phyloP scores from a whole-genome alignment of 2,113 vertebrate genomes.

The Calidris pugnax region DNA sequence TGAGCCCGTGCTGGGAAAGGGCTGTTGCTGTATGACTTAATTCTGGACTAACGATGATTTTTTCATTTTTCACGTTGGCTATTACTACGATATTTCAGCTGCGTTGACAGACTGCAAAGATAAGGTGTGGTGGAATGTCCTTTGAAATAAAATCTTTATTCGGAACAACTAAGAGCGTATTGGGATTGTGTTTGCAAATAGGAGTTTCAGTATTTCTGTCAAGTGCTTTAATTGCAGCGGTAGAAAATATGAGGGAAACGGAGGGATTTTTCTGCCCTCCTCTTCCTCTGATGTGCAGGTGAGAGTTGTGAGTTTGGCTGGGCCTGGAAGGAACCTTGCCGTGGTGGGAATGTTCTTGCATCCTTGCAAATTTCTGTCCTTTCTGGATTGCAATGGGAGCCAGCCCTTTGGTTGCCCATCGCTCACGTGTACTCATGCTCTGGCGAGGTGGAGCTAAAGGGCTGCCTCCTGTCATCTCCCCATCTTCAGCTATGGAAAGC shows the following conservation, averaged over 20 bases:
- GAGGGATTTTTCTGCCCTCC: neutral
- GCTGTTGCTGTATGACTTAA: neutral
- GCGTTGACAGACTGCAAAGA: neutral
- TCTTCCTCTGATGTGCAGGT: neutral
- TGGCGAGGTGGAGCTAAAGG: neutral
- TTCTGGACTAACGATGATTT: neutral
- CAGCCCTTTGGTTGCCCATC: neutral
- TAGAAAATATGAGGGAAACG: neutral
- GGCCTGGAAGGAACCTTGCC: neutral
- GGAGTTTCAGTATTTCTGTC: neutral
- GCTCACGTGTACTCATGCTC: neutral
- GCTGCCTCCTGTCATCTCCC: neutral
- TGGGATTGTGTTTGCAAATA: neutral
- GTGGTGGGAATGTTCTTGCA: neutral
- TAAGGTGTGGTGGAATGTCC: neutral
- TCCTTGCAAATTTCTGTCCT: neutral
- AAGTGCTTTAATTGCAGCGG: neutral
- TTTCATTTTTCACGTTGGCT: neutral
- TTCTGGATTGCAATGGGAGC: neutral
- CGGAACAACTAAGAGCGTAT: neutral
- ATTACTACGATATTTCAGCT: neutral
- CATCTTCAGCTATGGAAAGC: neutral
- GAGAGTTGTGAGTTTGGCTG: neutral
- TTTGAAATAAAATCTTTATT: slow-evolving; percentile 22
- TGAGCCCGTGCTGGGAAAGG: neutral